These are phyloP conservation scores for Tribolium madens DNA, from an alignment of 1,140 invertebrate genomes.

Conservation along the genomic window DNA sequence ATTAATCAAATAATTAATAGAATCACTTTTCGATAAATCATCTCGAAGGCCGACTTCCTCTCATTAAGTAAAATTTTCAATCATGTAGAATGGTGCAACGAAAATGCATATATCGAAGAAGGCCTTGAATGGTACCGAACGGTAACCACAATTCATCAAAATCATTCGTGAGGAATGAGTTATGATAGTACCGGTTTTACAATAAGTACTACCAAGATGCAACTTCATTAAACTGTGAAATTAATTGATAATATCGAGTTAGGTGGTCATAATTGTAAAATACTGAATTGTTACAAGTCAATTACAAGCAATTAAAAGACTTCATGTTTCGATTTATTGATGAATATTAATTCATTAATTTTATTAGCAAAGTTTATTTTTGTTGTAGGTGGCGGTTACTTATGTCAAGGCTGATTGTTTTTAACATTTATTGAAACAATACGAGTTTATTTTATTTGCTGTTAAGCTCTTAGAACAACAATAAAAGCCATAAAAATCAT, in stretches of 20 bases:
- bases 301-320: too few relatives aligned
- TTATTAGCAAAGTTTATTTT: neutral
- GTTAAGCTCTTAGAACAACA: neutral
- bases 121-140: neutral
- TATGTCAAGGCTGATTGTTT: neutral
- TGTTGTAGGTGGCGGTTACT: neutral
- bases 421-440: neutral
- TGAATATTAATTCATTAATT: too few relatives aligned
- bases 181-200: neutral
- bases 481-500: neutral
- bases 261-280: neutral
- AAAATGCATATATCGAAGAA: neutral
- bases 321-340: too few relatives aligned
- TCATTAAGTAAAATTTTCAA: neutral
- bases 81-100: neutral
- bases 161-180: neutral
- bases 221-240: neutral
- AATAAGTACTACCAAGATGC: neutral
- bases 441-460: neutral
- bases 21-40: neutral
- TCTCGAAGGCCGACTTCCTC: neutral
- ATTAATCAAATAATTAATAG: conserved; percentile 1
- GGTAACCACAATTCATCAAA: neutral
- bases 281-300: too few relatives aligned
- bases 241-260: neutral